Evolutionary conservation across 2,888 invertebrate species (phyloP), one percentile per base, ranked within the genome.

Genomic region (Abrostola triplasia): DNA sequence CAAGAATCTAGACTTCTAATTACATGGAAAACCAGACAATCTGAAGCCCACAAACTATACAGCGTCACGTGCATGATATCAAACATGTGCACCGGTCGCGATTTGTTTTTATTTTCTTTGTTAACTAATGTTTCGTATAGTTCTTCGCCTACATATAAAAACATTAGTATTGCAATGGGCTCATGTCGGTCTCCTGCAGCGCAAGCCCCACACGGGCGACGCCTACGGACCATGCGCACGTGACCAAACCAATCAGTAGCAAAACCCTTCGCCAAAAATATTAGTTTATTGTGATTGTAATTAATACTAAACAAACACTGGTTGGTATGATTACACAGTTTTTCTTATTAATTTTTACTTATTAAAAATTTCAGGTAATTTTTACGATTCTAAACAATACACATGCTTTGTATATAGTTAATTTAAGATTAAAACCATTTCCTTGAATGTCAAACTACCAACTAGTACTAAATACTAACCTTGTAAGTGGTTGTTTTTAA

Each of bases 151-250:
- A 75, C 59, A 63, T 37, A 42, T 66, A 37, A 74, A 66, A 70
- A 53, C 64, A 72, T 59, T 47, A 55, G 52, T 13, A 52, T 64
- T 59, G 50, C 44, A 53, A 40, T 44, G 12, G 41, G 51, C 44
- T 53, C 51, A 59, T 37, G 62, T 42, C 41, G 61, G 54, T 73
- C 75, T 62, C 68, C 72, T 73, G 76, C 73, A 60, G 67, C n/a
- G 60, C n/a, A 12, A 64, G 59, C 44, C 44, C 35, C 71, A 63
- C 71, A 64, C 35, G 64, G 60, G 40, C 50, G 54, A 56, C 67
- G 70, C 76, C 76, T 69, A 72, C 77, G 60, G 58, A 59, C 68
- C 65, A 68, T 7, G 12, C 59, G 35, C 80, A 80, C 78, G 80
- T 80, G 80, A 79, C 41, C 41, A 1, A 53, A 52, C 38, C 41